Evolutionary conservation across 2,113 vertebrate species (phyloP).

Genomic region (Corapipo altera): DNA sequence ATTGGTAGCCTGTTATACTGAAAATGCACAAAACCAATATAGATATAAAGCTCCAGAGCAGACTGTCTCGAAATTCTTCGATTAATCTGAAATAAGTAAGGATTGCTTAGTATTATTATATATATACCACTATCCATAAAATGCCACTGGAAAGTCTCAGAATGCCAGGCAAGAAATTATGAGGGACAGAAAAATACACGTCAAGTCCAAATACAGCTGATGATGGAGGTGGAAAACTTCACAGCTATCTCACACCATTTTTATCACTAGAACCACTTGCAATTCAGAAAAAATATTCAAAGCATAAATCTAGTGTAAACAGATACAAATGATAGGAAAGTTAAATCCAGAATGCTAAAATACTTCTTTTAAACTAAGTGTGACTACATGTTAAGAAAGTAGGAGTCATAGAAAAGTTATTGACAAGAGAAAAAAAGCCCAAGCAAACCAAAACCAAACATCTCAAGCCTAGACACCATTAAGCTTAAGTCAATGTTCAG

Average conservation of each 20-base stretch:
- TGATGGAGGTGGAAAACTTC: neutral
- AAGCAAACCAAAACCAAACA: accelerated
- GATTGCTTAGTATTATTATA: neutral
- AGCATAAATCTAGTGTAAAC: neutral
- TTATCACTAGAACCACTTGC: neutral
- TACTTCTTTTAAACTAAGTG: neutral
- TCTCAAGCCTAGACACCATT: neutral
- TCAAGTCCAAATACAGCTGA: neutral
- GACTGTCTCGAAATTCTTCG: neutral
- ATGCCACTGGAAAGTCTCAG: neutral
- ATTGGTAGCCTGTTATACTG: neutral
- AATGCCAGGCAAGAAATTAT: neutral
- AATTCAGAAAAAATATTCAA: neutral
- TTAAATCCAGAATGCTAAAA: neutral
- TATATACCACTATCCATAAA: neutral
- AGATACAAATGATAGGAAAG: neutral
- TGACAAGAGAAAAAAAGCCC: neutral
- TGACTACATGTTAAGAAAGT: neutral
- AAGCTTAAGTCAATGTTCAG: neutral
- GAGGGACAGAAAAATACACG: neutral
- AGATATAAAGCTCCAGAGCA: neutral
- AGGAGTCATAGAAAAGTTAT: neutral
- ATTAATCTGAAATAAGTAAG: neutral
- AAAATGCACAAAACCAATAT: neutral
- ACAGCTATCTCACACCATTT: neutral